phyloP scores from a whole-genome alignment of 2,888 invertebrate species.

The Ormia ochracea region DNA sequence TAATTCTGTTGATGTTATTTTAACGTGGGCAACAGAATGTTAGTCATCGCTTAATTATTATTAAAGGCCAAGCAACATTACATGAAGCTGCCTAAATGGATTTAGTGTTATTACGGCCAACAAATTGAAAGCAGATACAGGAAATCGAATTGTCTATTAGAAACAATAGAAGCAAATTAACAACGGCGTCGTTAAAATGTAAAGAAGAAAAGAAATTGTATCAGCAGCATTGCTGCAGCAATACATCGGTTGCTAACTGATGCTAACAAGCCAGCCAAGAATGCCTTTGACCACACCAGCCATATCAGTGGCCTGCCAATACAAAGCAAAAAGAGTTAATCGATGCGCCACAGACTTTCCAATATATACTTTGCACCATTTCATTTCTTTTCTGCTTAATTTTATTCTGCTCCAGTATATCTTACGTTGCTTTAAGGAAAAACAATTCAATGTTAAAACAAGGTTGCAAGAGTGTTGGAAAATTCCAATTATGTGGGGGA shows the following conservation, averaged over 20 bases:
- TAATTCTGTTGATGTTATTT: too few relatives aligned
- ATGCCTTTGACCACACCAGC: not conserved
- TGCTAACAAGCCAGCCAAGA: not conserved
- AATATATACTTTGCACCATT: not conserved
- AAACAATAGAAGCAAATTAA: constrained; percentile 6
- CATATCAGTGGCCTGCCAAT: constrained; percentile 7
- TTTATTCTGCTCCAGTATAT: too few relatives aligned
- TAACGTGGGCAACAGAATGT: too few relatives aligned
- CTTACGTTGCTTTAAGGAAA: too few relatives aligned
- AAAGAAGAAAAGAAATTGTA: not conserved
- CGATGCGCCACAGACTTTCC: not conserved
- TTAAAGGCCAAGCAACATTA: not conserved
- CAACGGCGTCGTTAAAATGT: constrained; percentile 9
- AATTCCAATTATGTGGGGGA: too few relatives aligned
- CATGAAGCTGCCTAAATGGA: not conserved
- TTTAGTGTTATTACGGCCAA: not conserved
- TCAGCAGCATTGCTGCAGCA: not conserved
- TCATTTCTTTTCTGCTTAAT: too few relatives aligned
- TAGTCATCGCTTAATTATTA: too few relatives aligned
- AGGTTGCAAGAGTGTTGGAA: too few relatives aligned
- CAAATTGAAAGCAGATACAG: not conserved
- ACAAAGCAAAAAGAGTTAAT: not conserved
- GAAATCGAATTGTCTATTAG: not conserved
- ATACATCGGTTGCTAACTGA: not conserved
- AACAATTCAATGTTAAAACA: too few relatives aligned